Evolutionary conservation across 1,140 invertebrate species (phyloP).

Genomic region (Nixonia krombeini): DNA sequence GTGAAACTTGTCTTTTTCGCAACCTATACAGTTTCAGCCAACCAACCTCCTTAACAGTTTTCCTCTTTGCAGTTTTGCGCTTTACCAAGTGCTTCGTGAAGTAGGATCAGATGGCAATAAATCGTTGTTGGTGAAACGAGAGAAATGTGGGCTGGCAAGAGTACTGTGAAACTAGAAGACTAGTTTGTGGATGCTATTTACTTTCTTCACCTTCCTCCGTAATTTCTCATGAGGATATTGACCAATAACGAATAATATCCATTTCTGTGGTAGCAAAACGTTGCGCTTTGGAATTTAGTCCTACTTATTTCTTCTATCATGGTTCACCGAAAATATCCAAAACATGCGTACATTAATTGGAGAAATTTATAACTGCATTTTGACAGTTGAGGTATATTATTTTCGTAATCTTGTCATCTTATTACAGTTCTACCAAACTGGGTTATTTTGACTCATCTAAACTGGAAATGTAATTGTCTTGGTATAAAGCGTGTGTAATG

Average conservation of each 20-base stretch:
- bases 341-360: no score
- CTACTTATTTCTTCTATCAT: no score
- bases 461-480: no score
- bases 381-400: no score
- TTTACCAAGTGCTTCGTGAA: slow-evolving; percentile 44
- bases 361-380: no score
- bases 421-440: no score
- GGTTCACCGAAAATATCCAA: no score
- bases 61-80: slow-evolving; percentile 26
- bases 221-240: slow-evolving; percentile 42
- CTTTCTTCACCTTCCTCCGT: slow-evolving; percentile 41
- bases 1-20: slow-evolving; percentile 8
- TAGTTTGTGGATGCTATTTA: slow-evolving; percentile 45
- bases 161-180: slow-evolving; percentile 43
- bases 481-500: no score
- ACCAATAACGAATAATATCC: slow-evolving; percentile 20
- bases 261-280: no score
- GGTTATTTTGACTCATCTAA: no score
- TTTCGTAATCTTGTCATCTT: no score
- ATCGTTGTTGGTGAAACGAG: slow-evolving; percentile 53
- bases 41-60: slow-evolving; percentile 29
- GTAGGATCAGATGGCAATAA: slow-evolving; percentile 62
- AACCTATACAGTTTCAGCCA: slow-evolving; percentile 25
- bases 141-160: slow-evolving; percentile 35
- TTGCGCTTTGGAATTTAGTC: no score